Evolutionary conservation across 2,888 invertebrate genomes (phyloP), one percentile per base, ranked within the genome.

Genomic region (Drosophila colorata): DNA sequence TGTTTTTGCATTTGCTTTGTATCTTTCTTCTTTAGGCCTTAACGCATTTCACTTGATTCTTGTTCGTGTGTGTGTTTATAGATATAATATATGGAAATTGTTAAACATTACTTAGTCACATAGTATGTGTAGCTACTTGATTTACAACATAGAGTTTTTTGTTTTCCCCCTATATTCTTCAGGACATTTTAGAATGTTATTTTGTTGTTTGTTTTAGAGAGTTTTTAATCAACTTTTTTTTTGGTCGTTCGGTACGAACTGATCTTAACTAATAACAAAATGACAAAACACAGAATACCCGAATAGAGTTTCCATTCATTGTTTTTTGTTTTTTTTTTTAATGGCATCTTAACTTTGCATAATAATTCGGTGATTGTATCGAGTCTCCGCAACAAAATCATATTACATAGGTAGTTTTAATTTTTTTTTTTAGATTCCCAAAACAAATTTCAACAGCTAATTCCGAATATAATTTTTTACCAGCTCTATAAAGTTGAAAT

Each of bases 31-130:
- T 43, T 25, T 28, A 18, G 33, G 60, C 40, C 28, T 28, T 28
- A 28, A 28, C 58, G 41, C 40, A 31, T 58, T 38, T 60, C 59
- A 25, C 58, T 53, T 58, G 41, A 52, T 49, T 40, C 28, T 49
- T 23, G 37, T 51, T 40, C 31, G 13, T 55, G n/a, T 18, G 35
- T 59, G 31, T 49, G 47, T 64, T 47, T 71, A 40, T 60, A 47
- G 40, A 58, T 75, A 74, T 57, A 60, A 41, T 69, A 63, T 63
- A 72, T 72, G 84, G 73, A 87, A 87, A 87, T 69, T 60, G 55
- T 83, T 87, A 74, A 82, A 74, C 71, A 58, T 77, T 82, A 78
- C 41, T 72, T 82, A 79, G 61, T 73, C 68, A 59, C 59, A 35
- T 35, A 51, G 33, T 14, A 37, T 64, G 52, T 65, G 49, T 46